phyloP scores from a whole-genome alignment of 2,113 vertebrate genomes.

The Charina bottae region DNA sequence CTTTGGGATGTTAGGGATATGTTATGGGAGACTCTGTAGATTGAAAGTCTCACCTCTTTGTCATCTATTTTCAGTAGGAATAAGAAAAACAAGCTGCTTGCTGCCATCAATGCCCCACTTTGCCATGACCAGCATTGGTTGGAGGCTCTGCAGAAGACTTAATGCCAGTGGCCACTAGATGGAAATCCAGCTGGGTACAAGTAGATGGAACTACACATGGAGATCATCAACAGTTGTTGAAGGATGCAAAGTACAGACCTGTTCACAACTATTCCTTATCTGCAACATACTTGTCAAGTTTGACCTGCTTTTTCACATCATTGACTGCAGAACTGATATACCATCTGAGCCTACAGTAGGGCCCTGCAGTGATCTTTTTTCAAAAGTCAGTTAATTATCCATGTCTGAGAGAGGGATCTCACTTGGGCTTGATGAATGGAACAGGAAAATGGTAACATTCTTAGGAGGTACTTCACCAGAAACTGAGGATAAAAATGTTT shows the following conservation, averaged over 20 bases:
- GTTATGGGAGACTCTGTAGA: not conserved
- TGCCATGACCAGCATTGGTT: not conserved
- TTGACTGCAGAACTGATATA: not conserved
- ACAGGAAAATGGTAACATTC: constrained; percentile 39
- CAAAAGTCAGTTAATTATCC: constrained; percentile 18
- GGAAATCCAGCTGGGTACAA: not conserved
- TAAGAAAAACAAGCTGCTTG: not conserved
- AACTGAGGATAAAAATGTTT: constrained; percentile 64
- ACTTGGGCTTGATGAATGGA: constrained; percentile 37
- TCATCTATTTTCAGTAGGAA: not conserved
- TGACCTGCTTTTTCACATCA: not conserved
- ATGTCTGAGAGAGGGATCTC: constrained; percentile 45
- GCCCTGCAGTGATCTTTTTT: constrained; percentile 12
- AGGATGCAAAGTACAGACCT: not conserved
- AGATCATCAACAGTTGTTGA: not conserved
- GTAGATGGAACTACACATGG: not conserved
- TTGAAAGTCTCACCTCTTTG: not conserved
- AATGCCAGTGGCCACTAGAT: not conserved
- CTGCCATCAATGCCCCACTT: not conserved
- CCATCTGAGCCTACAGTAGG: not conserved
- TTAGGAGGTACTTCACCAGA: constrained; percentile 29
- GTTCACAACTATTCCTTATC: not conserved
- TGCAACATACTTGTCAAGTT: not conserved
- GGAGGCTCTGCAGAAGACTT: not conserved
- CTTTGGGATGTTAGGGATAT: not conserved